Percentiles rank a stretch among this genome's conserved stretches.
Conservation (phyloP, 2,888 invertebrate species). For the Ptycholaimellus sp. region DNA sequence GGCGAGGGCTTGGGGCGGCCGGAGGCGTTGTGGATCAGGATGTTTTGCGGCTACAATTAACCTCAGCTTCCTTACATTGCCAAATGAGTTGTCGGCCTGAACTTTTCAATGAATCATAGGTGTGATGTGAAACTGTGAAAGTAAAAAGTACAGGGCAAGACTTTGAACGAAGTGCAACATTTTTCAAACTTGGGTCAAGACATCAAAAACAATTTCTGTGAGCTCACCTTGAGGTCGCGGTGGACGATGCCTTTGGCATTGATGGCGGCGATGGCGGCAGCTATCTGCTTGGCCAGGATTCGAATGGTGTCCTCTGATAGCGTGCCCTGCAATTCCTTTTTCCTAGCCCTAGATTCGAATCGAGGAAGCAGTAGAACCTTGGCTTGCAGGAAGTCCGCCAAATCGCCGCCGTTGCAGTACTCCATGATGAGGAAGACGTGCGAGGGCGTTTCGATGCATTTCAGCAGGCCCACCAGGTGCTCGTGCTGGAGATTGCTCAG, state of each 20-base stretch:
- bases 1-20: conserved; percentile 42
- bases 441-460: conserved; percentile 82
- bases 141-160: too few relatives aligned
- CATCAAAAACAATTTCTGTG: too few relatives aligned
- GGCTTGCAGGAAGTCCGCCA: conserved; percentile 78
- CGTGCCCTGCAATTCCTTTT: too few relatives aligned
- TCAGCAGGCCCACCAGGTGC: conserved; percentile 84
- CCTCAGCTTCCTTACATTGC: too few relatives aligned
- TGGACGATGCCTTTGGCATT: conserved; percentile 94
- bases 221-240: conserved; percentile 92
- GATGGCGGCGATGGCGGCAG: conserved; percentile 86
- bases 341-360: too few relatives aligned
- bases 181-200: too few relatives aligned
- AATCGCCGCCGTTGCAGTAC: conserved; percentile 49
- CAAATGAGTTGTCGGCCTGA: too few relatives aligned
- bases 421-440: conserved; percentile 86
- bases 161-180: too few relatives aligned
- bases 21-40: conserved; percentile 47
- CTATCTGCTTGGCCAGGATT: conserved; percentile 79
- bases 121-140: too few relatives aligned
- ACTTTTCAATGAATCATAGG: too few relatives aligned
- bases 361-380: too few relatives aligned
- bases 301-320: conserved; percentile 89
- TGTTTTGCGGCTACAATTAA: conserved; percentile 98
- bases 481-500: conserved; percentile 87